A percentile compares a stretch with the other conserved stretches of the same genome.
Evolutionary conservation across 2,888 invertebrate genomes (phyloP).

Genomic region (Sinhomidia bicolor): DNA sequence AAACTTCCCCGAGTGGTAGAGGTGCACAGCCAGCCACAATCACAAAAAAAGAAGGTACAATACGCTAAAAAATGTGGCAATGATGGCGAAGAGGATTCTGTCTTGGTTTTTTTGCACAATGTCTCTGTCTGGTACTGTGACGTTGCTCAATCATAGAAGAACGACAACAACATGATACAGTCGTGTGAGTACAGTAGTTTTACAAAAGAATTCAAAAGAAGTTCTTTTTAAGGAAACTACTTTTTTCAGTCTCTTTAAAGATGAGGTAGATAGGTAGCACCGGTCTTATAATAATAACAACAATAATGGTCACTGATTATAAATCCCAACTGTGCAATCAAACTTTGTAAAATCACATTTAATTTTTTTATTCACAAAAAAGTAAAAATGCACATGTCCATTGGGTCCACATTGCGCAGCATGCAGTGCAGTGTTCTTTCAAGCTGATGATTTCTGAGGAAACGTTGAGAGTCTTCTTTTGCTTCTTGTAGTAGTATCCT

Average conservation of each 20-base stretch:
- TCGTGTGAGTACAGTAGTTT: not conserved
- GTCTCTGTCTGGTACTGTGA: constrained; percentile 32
- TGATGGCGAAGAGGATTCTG: constrained; percentile 50
- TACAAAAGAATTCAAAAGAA: too few relatives aligned
- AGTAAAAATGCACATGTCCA: too few relatives aligned
- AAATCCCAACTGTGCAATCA: too few relatives aligned
- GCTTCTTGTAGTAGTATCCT: not conserved
- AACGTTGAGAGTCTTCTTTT: not conserved
- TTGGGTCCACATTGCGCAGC: too few relatives aligned
- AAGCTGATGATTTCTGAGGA: not conserved
- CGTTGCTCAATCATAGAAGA: constrained; percentile 11
- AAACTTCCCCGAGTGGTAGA: not conserved
- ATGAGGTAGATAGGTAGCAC: too few relatives aligned
- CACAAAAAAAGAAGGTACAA: constrained; percentile 44
- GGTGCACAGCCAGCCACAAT: constrained; percentile 15
- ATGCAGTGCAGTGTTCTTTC: too few relatives aligned
- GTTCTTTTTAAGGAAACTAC: too few relatives aligned
- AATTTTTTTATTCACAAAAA: too few relatives aligned
- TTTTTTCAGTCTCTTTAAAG: too few relatives aligned
- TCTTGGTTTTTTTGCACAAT: constrained; percentile 34
- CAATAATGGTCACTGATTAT: too few relatives aligned
- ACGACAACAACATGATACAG: not conserved
- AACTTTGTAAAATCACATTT: too few relatives aligned
- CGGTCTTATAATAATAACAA: too few relatives aligned
- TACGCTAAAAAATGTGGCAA: constrained; percentile 28